Evolutionary conservation across 2,888 invertebrate species (phyloP), one percentile per base, ranked within the genome.

Genomic region (Meandrusa payeni): DNA sequence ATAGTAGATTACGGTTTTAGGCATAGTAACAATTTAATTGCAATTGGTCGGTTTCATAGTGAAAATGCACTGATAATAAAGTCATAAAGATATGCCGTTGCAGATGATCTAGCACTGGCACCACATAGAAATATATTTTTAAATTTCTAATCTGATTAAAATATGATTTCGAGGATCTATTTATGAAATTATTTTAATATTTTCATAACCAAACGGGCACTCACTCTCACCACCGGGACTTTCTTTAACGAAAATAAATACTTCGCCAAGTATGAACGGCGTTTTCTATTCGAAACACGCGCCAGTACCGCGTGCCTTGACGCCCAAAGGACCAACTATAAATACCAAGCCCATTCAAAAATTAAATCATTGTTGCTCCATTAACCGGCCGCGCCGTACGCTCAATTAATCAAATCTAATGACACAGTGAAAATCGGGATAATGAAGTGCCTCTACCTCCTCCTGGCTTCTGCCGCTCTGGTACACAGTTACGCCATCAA

Each of bases 331-430:
- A 82, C 74, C 79, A 74, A 78, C 75, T 91, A 91, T 91, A 91
- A 89, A 89, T 88, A 91, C 91, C 90, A 90, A 91, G 90, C 90
- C 90, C 90, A 90, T 86, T 73, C 79, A 81, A 86, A 87, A 86
- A 85, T 87, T 86, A 78, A 86, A 83, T 86, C 87, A 87, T 78
- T 87, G 83, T 83, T 81, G 77, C 70, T 75, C 85, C 78, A 85
- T 85, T 86, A 83, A 83, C 76, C 76, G 76, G 61, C 64, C 75
- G 69, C 61, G 71, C 59, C 66, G 71, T 64, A 82, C 85, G 80
- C 80, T 56, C 74, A 81, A 87, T 82, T 83, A 85, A 77, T 64
- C 61, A 65, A 71, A 70, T 61, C 78, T 77, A 81, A 85, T 86
- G 83, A 78, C 59, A 78, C 61, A 76, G 80, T 81, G 76, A 71